phyloP scores from a whole-genome alignment of 92 coral and sea anemone genomes.

The Porites evermanni region DNA sequence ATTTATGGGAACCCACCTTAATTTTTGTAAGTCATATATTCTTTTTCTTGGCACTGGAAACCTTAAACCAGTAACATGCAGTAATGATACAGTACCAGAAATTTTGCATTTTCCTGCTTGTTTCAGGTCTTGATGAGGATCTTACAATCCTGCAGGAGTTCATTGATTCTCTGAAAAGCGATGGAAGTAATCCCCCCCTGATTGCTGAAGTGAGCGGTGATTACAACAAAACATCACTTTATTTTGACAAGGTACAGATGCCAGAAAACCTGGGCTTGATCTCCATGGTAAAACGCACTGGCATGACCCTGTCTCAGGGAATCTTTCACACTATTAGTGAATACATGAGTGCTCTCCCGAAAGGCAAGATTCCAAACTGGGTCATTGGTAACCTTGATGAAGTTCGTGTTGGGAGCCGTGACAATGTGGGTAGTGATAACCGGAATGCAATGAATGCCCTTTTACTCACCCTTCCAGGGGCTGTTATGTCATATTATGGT shows the following conservation, averaged over 20 bases:
- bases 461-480: constrained; percentile 89
- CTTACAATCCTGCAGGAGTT: constrained; percentile 40
- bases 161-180: background rate
- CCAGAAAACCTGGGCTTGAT: constrained; percentile 60
- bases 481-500: constrained; percentile 78
- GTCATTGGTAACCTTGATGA: constrained; percentile 50
- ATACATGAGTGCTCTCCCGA: constrained; percentile 63
- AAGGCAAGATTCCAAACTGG: constrained; percentile 82
- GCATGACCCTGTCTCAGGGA: constrained; percentile 32
- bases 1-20: background rate
- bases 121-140: constrained; percentile 49
- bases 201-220: constrained; percentile 57
- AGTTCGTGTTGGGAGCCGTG: constrained; percentile 69
- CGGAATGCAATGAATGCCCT: constrained; percentile 86
- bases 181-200: constrained; percentile 30
- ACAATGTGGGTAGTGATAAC: constrained; percentile 53
- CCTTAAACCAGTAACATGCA: too few species aligned
- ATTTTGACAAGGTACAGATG: constrained; percentile 38
- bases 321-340: constrained; percentile 64
- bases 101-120: background rate
- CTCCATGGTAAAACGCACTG: constrained; percentile 7
- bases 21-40: too few species aligned
- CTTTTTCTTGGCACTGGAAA: too few species aligned
- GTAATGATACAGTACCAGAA: too few species aligned
- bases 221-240: constrained; percentile 1